Evolutionary conservation across 2,113 vertebrate species (phyloP).

Genomic region (Hassar affinis): DNA sequence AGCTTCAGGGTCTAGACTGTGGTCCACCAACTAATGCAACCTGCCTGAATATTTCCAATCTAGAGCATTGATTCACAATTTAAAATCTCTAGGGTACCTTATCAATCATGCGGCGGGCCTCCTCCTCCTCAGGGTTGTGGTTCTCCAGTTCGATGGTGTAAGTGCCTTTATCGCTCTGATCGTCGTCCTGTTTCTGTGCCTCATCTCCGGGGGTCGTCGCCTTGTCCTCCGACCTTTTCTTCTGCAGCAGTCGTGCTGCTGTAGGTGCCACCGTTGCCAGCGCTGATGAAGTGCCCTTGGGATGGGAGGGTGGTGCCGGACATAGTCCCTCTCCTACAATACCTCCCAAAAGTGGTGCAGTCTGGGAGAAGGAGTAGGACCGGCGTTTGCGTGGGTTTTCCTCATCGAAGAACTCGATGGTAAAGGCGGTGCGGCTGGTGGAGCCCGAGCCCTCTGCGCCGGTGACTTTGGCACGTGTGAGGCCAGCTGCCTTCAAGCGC

Average conservation of each 20-base stretch:
- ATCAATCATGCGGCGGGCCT: slow-evolving; percentile 95
- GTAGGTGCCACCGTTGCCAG: slow-evolving; percentile 76
- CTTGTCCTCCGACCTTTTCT: slow-evolving; percentile 92
- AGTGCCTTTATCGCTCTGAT: slow-evolving; percentile 94
- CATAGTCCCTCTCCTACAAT: slow-evolving; percentile 77
- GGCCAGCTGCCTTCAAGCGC: slow-evolving; percentile 78
- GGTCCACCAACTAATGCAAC: not conserved
- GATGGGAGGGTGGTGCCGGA: slow-evolving; percentile 78
- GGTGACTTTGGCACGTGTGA: slow-evolving; percentile 69
- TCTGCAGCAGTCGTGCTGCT: slow-evolving; percentile 83
- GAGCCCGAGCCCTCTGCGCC: slow-evolving; percentile 60
- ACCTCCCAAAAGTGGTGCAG: slow-evolving; percentile 69
- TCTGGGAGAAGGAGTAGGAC: slow-evolving; percentile 91
- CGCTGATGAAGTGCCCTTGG: slow-evolving; percentile 72
- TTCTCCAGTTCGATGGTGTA: slow-evolving; percentile 96
- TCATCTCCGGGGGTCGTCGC: slow-evolving; percentile 80
- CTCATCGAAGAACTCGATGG: slow-evolving; percentile 93
- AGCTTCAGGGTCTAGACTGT: not conserved
- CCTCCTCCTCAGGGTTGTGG: slow-evolving; percentile 87
- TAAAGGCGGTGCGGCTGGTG: slow-evolving; percentile 83
- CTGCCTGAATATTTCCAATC: not conserved
- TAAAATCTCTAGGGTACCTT: slow-evolving; percentile 75
- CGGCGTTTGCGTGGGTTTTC: slow-evolving; percentile 88
- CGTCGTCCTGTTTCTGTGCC: slow-evolving; percentile 77
- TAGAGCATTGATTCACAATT: not conserved